Evolutionary conservation across 2,113 vertebrate genomes (phyloP).

Genomic region (Nestor notabilis): DNA sequence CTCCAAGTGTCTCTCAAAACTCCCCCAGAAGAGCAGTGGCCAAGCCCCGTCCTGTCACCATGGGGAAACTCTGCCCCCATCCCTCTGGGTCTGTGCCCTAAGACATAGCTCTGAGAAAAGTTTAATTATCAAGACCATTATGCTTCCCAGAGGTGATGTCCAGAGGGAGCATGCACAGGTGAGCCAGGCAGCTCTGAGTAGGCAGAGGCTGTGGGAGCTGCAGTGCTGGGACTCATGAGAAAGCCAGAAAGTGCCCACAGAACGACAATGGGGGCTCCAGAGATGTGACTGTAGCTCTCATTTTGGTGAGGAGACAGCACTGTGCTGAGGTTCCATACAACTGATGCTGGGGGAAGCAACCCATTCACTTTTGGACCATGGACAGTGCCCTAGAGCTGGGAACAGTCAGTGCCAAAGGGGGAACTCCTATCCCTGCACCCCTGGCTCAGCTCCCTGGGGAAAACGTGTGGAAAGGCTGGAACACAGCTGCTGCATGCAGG

Average conservation of each 20-base stretch:
- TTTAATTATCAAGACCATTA: neutral
- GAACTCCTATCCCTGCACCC: neutral
- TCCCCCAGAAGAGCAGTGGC: neutral
- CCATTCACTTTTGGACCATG: accelerated
- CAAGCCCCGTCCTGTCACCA: accelerated
- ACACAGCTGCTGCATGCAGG: accelerated
- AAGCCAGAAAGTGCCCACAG: neutral
- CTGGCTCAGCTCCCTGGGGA: neutral
- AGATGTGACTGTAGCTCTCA: accelerated
- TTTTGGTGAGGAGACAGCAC: neutral
- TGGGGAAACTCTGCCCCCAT: neutral
- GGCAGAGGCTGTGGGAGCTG: neutral
- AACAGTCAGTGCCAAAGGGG: accelerated
- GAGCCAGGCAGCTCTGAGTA: neutral
- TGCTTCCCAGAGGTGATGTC: accelerated
- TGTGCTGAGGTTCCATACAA: accelerated
- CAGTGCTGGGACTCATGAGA: accelerated
- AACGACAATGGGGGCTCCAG: accelerated
- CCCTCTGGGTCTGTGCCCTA: neutral
- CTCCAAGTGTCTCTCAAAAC: neutral
- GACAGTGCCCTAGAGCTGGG: accelerated
- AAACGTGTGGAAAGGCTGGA: neutral
- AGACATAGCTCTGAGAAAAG: accelerated
- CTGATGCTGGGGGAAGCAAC: neutral
- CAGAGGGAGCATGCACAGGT: accelerated